Evolutionary conservation across 1,140 invertebrate genomes (phyloP), one percentile per base, ranked within the genome.

Genomic region (Sitophilus oryzae): DNA sequence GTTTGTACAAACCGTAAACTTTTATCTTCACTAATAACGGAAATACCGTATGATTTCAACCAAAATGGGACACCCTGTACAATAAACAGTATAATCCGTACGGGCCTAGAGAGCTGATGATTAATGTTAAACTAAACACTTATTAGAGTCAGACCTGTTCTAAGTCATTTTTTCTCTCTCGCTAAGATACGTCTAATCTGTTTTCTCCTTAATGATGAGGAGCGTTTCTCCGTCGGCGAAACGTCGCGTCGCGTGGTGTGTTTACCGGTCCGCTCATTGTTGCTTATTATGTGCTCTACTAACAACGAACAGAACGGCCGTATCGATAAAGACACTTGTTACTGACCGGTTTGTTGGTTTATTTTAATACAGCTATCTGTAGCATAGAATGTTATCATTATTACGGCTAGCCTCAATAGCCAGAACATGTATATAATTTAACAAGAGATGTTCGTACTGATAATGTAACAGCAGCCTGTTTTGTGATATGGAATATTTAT

Each of bases 201-300:
- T 52, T 52, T 52, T 52, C 49, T 43, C 40, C 21, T 52, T 52
- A 52, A 52, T 43, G 49, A 36, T 23, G 19, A 19, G 19, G 21
- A 38, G 35, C 36, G 40, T 52, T 52, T 30, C 20, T 52, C 40
- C 43, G 43, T 41, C 43, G 40, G 49, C 18, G 16, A 43, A 52
- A 43, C 49, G 43, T 52, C 49, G 35, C n/a, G n/a, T n/a, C n/a
- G n/a, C n/a, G n/a, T n/a, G n/a, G n/a, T n/a, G n/a, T n/a, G 34
- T 38, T 23, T 38, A 41, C 16, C 49, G 25, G 23, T 34, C 23
- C 35, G 43, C 30, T 38, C 21, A 9, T 10, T 40, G 47, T 22
- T 30, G 47, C 37, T 50, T 50, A 52, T 52, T 52, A 52, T 43
- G 49, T 52, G 49, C 49, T 52, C 49, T 22, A 52, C 49, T 30